Evolutionary conservation across 2,888 invertebrate genomes (phyloP).

Genomic region (Eubasilissa splendida): DNA sequence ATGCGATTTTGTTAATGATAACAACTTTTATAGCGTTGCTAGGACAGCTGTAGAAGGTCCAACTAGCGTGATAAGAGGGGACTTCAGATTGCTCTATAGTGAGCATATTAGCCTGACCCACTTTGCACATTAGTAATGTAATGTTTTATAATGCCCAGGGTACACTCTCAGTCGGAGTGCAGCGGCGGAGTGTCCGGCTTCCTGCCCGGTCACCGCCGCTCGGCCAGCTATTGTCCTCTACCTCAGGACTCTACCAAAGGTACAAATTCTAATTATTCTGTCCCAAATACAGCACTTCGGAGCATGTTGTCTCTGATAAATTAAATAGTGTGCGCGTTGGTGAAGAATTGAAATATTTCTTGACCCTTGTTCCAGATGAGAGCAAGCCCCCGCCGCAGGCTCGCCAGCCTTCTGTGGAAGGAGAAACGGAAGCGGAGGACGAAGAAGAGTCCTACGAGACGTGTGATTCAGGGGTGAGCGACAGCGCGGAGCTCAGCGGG

Average conservation of each 20-base stretch:
- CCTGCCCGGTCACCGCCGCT: constrained; percentile 65
- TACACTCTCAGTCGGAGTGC: constrained; percentile 60
- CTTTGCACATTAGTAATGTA: constrained; percentile 8
- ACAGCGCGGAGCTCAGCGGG: constrained; percentile 52
- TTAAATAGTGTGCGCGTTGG: too few relatives aligned
- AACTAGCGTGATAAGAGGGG: too few relatives aligned
- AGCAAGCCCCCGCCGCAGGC: constrained; percentile 56
- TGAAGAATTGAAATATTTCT: too few relatives aligned
- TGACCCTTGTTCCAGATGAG: constrained; percentile 39
- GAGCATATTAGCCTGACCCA: too few relatives aligned
- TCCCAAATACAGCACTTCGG: too few relatives aligned
- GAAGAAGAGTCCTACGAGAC: constrained; percentile 92
- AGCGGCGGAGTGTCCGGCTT: constrained; percentile 59
- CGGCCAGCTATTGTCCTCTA: constrained; percentile 68
- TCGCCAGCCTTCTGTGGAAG: constrained; percentile 65
- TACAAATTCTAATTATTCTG: neutral
- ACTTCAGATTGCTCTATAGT: too few relatives aligned
- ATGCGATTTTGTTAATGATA: too few relatives aligned
- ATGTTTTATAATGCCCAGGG: constrained; percentile 59
- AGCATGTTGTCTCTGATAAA: too few relatives aligned
- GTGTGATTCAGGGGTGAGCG: constrained; percentile 78
- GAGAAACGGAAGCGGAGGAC: constrained; percentile 74
- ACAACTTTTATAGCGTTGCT: too few relatives aligned
- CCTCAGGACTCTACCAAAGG: constrained; percentile 54
- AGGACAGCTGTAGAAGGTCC: too few relatives aligned